Conservation (phyloP, 1,140 invertebrate species). For the Bactericera cockerelli region DNA sequence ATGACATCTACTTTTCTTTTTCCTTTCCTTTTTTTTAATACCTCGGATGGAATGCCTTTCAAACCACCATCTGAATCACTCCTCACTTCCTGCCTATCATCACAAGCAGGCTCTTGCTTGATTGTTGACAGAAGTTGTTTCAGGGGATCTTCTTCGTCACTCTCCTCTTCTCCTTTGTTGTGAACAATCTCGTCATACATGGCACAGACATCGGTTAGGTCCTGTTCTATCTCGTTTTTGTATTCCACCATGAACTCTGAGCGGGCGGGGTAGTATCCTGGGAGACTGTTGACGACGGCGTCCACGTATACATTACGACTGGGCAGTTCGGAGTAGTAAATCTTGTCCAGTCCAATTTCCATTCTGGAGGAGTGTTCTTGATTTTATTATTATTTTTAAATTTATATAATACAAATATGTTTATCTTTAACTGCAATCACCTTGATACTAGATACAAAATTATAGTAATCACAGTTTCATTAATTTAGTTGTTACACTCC, state of each 20-base stretch:
- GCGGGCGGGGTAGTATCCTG: neutral
- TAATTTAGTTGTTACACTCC: too few relatives aligned
- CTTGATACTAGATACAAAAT: too few relatives aligned
- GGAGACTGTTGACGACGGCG: neutral
- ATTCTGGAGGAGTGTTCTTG: too few relatives aligned
- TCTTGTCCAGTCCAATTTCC: neutral
- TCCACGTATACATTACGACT: neutral
- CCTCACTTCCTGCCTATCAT: neutral
- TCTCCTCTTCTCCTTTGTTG: neutral
- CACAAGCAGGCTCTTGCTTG: neutral
- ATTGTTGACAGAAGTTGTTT: neutral
- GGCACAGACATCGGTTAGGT: neutral
- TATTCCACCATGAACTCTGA: neutral
- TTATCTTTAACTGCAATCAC: too few relatives aligned
- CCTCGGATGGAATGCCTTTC: too few relatives aligned
- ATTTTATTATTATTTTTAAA: too few relatives aligned
- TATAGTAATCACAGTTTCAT: too few relatives aligned
- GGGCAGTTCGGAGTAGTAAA: neutral
- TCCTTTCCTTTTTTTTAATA: neutral
- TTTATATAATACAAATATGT: too few relatives aligned
- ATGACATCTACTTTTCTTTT: neutral
- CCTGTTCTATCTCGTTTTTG: neutral
- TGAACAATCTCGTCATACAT: neutral
- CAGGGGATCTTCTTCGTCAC: neutral
- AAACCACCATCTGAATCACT: neutral